Conservation (phyloP, 2,113 vertebrate genomes). For the Pundamilia nyererei region DNA sequence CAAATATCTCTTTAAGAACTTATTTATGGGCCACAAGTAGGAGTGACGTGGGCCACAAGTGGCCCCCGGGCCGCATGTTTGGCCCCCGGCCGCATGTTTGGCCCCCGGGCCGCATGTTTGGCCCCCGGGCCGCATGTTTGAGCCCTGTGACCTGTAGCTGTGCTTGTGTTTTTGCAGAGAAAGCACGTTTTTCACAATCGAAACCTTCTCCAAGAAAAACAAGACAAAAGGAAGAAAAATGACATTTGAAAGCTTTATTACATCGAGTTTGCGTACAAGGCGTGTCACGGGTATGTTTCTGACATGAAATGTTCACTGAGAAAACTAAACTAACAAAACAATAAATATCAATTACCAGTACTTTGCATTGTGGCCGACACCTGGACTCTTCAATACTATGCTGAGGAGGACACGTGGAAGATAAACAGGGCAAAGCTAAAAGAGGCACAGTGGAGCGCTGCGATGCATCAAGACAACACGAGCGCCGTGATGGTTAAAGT, state of each 20-base stretch:
- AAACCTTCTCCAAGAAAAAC: not conserved
- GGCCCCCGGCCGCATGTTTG: not conserved
- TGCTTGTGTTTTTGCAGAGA: not conserved
- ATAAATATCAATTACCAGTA: slow-evolving; percentile 33
- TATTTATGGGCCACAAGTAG: not conserved
- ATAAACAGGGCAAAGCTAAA: not conserved
- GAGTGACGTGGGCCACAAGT: accelerated
- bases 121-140: not conserved
- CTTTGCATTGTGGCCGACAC: not conserved
- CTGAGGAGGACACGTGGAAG: not conserved
- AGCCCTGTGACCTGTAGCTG: accelerated
- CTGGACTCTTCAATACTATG: not conserved
- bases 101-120: not conserved
- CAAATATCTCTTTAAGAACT: not conserved
- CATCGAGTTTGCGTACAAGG: slow-evolving; percentile 59
- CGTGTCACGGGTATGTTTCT: slow-evolving; percentile 17
- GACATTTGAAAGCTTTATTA: slow-evolving; percentile 56
- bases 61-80: not conserved
- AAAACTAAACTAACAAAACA: slow-evolving; percentile 35
- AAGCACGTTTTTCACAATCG: not conserved
- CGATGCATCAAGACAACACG: not conserved
- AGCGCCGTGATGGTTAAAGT: not conserved
- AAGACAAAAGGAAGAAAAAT: not conserved
- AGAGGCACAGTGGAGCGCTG: not conserved
- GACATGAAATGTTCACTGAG: slow-evolving; percentile 41